Percentiles rank a stretch among this genome's conserved stretches.
Conservation (phyloP, 2,113 vertebrate genomes). For the Lophius piscatorius region DNA sequence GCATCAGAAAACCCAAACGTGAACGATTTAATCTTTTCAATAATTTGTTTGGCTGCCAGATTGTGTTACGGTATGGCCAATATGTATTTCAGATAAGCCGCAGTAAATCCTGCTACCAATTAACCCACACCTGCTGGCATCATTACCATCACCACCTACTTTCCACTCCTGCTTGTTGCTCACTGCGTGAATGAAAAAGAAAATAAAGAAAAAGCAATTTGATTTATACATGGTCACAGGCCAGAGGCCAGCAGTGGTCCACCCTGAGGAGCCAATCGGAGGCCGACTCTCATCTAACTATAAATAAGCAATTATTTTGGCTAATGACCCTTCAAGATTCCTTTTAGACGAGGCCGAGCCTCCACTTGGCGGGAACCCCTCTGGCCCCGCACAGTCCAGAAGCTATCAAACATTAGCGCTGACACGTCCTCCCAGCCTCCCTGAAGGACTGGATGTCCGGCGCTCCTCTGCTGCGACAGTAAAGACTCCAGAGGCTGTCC, state of each 20-base stretch:
- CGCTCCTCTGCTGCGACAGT: conserved; percentile 43
- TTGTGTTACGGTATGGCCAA: no score
- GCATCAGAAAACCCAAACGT: no score
- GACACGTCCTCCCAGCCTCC: conserved; percentile 50
- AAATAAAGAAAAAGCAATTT: conserved; percentile 50
- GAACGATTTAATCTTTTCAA: no score
- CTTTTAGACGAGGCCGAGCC: conserved; percentile 61
- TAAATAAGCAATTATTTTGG: conserved; percentile 72
- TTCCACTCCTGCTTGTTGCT: conserved; percentile 28
- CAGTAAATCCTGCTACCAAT: neutral
- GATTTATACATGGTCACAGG: conserved; percentile 53
- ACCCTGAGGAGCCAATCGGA: no score
- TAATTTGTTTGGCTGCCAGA: no score
- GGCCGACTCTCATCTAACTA: conserved; percentile 57
- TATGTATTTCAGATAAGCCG: conserved; percentile 9
- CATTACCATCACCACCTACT: conserved; percentile 39
- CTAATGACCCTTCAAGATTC: conserved; percentile 70
- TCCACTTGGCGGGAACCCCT: conserved; percentile 48
- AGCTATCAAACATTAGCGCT: conserved; percentile 48
- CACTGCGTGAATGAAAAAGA: no score
- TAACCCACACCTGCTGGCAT: conserved; percentile 27
- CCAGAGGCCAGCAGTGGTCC: no score
- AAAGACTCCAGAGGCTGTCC: no score
- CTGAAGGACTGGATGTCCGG: conserved; percentile 44
- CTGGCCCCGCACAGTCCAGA: conserved; percentile 35